Evolutionary conservation across 2,888 invertebrate genomes (phyloP), one percentile per base, ranked within the genome.

Genomic region (Elegia similella): DNA sequence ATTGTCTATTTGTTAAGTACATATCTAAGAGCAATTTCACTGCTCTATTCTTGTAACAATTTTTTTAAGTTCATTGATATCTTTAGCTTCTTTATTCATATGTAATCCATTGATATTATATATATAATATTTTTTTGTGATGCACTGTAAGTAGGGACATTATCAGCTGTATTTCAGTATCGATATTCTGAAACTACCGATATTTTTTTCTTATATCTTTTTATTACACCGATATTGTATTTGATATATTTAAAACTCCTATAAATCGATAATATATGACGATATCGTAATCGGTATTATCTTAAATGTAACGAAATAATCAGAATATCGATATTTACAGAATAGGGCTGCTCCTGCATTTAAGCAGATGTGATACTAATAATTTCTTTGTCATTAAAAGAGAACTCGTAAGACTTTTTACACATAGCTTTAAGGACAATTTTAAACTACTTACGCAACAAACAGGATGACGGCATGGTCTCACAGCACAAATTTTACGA

Each of bases 401-500:
- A 34, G 6, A 50, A 5, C 17, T 50, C 12, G 7, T 34, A 16
- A 7, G 12, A 34, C 60, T 60, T 56, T 59, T 42, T 59, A 63
- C 60, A 66, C 65, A 61, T 65, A 67, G 47, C 23, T 23, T 38
- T 47, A 15, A 42, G 44, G 32, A 34, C 52, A 56, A 65, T 2
- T 2, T 61, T 63, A 53, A 52, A 60, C 67, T 74, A 73, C 65
- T 69, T 71, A 73, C 57, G 76, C 75, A 77, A 74, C 65, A 64
- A 63, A 74, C 70, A 66, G 64, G 63, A 68, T 78, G 77, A 74
- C 76, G 72, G 71, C 72, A 78, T 76, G 72, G 68, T 77, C 71
- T 80, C 80, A 80, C 80, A 80, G 80, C 78, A 79, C 78, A 75
- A 75, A 75, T 75, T 76, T 78, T 42, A 56, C 47, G 48, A 47